Evolutionary conservation across 2,797 vertebrate species (phyloP).

Genomic region (Onychomys leucogaster): DNA sequence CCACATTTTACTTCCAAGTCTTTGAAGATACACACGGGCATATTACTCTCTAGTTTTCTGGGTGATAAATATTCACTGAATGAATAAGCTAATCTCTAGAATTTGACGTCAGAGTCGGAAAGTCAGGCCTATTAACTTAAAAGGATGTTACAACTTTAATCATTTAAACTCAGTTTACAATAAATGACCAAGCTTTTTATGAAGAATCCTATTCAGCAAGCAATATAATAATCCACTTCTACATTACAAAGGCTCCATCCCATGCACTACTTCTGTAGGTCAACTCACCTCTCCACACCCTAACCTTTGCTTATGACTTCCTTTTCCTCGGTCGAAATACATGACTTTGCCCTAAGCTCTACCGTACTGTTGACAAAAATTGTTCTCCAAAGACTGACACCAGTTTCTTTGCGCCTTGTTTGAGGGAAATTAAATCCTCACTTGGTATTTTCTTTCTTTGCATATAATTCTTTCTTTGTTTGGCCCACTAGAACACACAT

Average conservation of each 20-base stretch:
- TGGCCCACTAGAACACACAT: slow-evolving; percentile 28
- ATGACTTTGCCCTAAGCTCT: slow-evolving; percentile 59
- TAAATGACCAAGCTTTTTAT: slow-evolving; percentile 38
- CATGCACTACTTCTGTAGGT: not conserved
- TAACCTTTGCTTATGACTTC: slow-evolving; percentile 44
- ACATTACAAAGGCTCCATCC: slow-evolving; percentile 24
- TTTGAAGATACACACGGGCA: not conserved
- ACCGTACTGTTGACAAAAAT: slow-evolving; percentile 52
- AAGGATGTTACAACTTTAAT: slow-evolving; percentile 21
- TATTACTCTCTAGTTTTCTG: not conserved
- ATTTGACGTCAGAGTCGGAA: not conserved
- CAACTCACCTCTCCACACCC: slow-evolving; percentile 37
- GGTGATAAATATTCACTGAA: not conserved
- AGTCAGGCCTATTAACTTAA: not conserved
- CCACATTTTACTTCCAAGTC: not conserved
- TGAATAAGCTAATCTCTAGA: not conserved
- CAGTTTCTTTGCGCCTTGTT: slow-evolving; percentile 60
- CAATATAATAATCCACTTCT: slow-evolving; percentile 22
- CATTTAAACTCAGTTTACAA: slow-evolving; percentile 58
- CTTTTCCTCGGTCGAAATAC: slow-evolving; percentile 54
- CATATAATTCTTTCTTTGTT: not conserved
- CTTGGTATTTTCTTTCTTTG: slow-evolving; percentile 63
- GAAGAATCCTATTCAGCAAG: slow-evolving; percentile 47
- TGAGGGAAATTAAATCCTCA: not conserved
- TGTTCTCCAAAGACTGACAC: slow-evolving; percentile 54